phyloP scores from a whole-genome alignment of 2,797 vertebrate species.

The Gorsachius magnificus region DNA sequence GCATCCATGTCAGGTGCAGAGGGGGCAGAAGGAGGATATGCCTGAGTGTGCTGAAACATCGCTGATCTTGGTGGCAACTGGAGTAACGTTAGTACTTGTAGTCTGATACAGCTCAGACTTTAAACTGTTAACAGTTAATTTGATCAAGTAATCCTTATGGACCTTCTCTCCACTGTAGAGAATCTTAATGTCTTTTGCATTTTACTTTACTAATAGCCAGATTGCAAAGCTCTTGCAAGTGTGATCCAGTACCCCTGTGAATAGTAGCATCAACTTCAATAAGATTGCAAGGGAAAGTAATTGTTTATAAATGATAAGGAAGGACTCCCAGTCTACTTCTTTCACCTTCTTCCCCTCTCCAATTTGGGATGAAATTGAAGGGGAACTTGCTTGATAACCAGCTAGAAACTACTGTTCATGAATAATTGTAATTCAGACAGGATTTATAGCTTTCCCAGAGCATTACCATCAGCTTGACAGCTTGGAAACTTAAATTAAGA shows the following conservation, averaged over 20 bases:
- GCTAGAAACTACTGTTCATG: neutral
- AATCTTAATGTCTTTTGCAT: neutral
- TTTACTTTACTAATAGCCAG: neutral
- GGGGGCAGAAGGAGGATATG: neutral
- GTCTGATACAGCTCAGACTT: neutral
- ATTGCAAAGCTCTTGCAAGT: neutral
- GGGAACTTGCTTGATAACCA: neutral
- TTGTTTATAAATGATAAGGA: neutral
- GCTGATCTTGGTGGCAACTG: neutral
- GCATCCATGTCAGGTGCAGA: neutral
- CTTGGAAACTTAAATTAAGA: neutral
- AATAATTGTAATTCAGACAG: neutral
- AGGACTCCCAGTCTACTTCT: neutral
- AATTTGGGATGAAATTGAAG: neutral
- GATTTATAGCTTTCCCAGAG: neutral
- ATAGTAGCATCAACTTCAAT: neutral
- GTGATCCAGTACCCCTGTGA: neutral
- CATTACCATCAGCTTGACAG: neutral
- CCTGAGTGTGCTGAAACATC: neutral
- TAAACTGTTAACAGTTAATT: neutral
- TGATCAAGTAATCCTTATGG: neutral
- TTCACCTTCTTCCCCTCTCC: neutral
- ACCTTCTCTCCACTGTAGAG: neutral
- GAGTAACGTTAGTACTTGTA: neutral
- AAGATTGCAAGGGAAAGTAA: neutral